These are phyloP conservation scores for Branchellion lobata DNA, from an alignment of 2,888 invertebrate genomes.

Conservation along the genomic window DNA sequence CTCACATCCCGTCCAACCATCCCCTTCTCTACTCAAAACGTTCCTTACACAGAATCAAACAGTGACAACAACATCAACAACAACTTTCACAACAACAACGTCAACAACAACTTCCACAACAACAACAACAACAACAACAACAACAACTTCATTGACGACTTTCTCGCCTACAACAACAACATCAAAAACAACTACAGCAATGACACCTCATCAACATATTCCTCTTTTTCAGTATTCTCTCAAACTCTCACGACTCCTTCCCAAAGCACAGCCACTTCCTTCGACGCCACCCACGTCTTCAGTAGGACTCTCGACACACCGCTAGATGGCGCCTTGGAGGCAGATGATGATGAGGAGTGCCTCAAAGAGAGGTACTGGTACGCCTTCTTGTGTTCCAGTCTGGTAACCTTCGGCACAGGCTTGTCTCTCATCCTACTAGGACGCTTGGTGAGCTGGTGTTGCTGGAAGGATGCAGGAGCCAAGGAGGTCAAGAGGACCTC, in stretches of 20 bases:
- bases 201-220: background rate
- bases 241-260: background rate
- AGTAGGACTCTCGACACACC: no score
- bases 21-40: no score
- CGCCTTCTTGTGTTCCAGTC: conserved; percentile 36
- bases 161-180: background rate
- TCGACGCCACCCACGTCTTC: background rate
- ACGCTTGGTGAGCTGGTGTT: conserved; percentile 34
- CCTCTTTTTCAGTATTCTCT: background rate
- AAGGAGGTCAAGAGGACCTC: conserved; percentile 20
- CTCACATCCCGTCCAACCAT: background rate
- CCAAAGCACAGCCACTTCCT: background rate
- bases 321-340: background rate
- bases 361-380: conserved; percentile 39
- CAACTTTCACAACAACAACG: no score
- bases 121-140: background rate
- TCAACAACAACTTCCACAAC: no score
- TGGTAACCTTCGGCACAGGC: conserved; percentile 36
- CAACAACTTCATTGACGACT: background rate
- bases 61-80: no score
- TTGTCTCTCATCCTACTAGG: conserved; percentile 27
- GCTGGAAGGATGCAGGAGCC: conserved; percentile 31
- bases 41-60: no score
- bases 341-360: conserved; percentile 20
- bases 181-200: background rate